Conservation (phyloP, 2,113 vertebrate species). For the Cheirogaleus medius region DNA sequence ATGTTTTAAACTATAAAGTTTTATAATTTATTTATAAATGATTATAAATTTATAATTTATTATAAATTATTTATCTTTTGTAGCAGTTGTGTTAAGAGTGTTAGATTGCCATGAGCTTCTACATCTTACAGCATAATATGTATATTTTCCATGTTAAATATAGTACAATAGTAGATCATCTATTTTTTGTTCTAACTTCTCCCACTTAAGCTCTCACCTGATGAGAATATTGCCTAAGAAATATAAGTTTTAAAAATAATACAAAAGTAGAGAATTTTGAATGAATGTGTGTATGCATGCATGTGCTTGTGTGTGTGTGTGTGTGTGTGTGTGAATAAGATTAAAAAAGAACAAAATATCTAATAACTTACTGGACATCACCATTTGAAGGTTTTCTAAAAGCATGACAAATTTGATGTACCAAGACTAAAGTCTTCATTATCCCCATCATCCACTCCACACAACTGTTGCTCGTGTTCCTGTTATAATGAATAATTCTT, state of each 20-base stretch:
- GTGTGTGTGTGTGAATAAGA: neutral
- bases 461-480: neutral
- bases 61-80: neutral
- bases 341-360: neutral
- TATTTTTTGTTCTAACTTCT: neutral
- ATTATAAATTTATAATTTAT: neutral
- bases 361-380: neutral
- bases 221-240: neutral
- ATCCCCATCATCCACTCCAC: accelerated
- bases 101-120: neutral
- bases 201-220: neutral
- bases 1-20: neutral
- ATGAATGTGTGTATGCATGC: neutral
- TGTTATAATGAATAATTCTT: neutral
- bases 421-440: neutral
- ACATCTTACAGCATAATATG: neutral
- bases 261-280: neutral
- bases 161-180: neutral
- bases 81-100: neutral
- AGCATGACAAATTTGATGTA: neutral
- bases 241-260: neutral
- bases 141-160: neutral
- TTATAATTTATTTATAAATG: neutral
- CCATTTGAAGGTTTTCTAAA: neutral
- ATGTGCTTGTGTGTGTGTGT: neutral